These are phyloP conservation scores for Solenopsis invicta DNA, from an alignment of 1,140 invertebrate species.

Conservation along the genomic window DNA sequence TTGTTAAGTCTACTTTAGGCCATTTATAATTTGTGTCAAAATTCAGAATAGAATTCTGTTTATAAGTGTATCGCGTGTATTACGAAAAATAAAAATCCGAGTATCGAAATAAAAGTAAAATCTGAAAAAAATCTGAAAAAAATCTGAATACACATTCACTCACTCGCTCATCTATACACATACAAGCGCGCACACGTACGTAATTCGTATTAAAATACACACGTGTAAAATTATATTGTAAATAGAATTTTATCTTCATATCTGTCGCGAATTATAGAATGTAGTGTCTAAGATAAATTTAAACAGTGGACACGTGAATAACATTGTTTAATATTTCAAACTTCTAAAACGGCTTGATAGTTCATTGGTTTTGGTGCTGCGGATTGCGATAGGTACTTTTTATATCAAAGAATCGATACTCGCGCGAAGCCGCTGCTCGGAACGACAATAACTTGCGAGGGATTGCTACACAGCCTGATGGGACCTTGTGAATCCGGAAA, in stretches of 20 bases:
- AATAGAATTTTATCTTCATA: not conserved
- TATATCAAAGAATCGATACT: slow-evolving; percentile 36
- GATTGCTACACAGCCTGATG: not conserved
- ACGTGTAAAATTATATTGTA: not conserved
- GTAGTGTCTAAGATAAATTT: not conserved
- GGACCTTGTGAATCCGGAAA: slow-evolving; percentile 17
- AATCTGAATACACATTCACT: not conserved
- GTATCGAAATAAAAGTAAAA: not conserved
- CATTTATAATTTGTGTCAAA: not conserved
- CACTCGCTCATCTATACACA: not conserved
- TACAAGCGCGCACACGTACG: not conserved
- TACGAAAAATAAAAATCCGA: not conserved
- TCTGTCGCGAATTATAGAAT: not conserved
- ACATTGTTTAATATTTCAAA: not conserved
- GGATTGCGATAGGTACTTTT: slow-evolving; percentile 29
- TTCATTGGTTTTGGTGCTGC: slow-evolving; percentile 2
- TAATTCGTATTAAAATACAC: not conserved
- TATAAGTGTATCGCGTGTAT: not conserved
- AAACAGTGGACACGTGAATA: not conserved
- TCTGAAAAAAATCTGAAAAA: not conserved
- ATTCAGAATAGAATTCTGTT: not conserved
- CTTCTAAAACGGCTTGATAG: not conserved
- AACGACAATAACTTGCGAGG: slow-evolving; percentile 19
- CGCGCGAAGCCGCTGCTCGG: slow-evolving; percentile 3
- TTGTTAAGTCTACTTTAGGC: not conserved